These are phyloP conservation scores for Sepiola atlantica DNA, from an alignment of 2,888 invertebrate genomes.

Conservation along the genomic window DNA sequence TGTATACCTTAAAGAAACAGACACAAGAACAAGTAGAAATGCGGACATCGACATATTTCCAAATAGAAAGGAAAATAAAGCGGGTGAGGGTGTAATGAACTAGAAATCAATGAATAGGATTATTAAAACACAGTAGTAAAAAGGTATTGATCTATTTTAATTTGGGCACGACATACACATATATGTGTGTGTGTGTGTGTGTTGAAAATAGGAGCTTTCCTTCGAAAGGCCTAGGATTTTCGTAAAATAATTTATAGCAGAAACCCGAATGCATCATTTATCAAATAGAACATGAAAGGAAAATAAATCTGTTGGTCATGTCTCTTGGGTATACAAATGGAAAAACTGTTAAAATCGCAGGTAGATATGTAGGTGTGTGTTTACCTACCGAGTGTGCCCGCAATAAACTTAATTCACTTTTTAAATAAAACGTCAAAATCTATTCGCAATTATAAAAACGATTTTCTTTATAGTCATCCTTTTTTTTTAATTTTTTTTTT, in stretches of 20 bases:
- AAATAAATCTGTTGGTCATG: neutral
- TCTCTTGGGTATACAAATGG: neutral
- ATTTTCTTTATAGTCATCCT: no score
- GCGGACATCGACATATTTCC: neutral
- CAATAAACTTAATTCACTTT: neutral
- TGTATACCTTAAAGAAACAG: neutral
- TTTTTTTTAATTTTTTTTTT: neutral
- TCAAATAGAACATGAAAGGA: neutral
- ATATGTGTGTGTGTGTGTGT: no score
- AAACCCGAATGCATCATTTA: neutral
- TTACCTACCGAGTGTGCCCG: no score
- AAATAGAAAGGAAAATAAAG: neutral
- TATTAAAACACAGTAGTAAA: neutral
- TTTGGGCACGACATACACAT: neutral
- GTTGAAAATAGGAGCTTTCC: no score
- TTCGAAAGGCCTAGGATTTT: no score
- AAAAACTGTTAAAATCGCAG: neutral
- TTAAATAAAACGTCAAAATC: neutral
- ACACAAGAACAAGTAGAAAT: neutral
- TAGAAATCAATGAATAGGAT: neutral
- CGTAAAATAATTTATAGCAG: no score
- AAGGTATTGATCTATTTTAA: constrained; percentile 11
- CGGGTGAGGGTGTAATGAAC: neutral
- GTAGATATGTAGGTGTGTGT: neutral
- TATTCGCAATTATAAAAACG: neutral